phyloP scores from a whole-genome alignment of 1,140 invertebrate species.

The Drosophila repleta region DNA sequence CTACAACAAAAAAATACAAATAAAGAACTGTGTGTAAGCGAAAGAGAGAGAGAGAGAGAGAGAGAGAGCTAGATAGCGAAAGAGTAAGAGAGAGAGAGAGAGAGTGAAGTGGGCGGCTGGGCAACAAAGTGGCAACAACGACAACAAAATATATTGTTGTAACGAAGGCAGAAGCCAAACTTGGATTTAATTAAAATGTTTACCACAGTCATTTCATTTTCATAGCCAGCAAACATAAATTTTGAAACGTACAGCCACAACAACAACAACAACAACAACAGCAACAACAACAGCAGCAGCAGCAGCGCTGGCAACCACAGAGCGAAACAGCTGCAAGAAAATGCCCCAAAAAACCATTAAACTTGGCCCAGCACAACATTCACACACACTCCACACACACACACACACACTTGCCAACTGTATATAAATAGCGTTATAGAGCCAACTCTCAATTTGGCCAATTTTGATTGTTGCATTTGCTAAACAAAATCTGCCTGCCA shows the following conservation, averaged over 20 bases:
- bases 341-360: slow-evolving; percentile 78
- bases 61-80: not conserved
- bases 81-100: not conserved
- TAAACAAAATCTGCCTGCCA: slow-evolving; percentile 42
- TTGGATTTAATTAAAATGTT: slow-evolving; percentile 83
- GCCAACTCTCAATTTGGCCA: slow-evolving; percentile 40
- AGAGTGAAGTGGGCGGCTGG: not conserved
- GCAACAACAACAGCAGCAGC: slow-evolving; percentile 23
- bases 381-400: slow-evolving; percentile 13
- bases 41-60: slow-evolving; percentile 10
- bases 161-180: slow-evolving; percentile 79
- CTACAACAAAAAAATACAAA: slow-evolving; percentile 47
- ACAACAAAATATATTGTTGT: slow-evolving; percentile 67
- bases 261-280: slow-evolving; percentile 36
- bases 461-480: slow-evolving; percentile 74
- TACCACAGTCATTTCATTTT: slow-evolving; percentile 82
- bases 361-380: slow-evolving; percentile 50
- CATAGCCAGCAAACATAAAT: slow-evolving; percentile 81
- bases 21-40: slow-evolving; percentile 34
- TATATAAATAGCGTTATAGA: slow-evolving; percentile 37
- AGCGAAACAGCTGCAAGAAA: slow-evolving; percentile 80
- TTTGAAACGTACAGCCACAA: slow-evolving; percentile 66
- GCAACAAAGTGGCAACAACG: slow-evolving; percentile 35
- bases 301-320: slow-evolving; percentile 55
- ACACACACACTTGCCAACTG: not conserved